Percentiles rank a stretch among this genome's conserved stretches.
These are phyloP conservation scores for Bombyx mori DNA, from an alignment of 1,140 invertebrate species.

Conservation along the genomic window DNA sequence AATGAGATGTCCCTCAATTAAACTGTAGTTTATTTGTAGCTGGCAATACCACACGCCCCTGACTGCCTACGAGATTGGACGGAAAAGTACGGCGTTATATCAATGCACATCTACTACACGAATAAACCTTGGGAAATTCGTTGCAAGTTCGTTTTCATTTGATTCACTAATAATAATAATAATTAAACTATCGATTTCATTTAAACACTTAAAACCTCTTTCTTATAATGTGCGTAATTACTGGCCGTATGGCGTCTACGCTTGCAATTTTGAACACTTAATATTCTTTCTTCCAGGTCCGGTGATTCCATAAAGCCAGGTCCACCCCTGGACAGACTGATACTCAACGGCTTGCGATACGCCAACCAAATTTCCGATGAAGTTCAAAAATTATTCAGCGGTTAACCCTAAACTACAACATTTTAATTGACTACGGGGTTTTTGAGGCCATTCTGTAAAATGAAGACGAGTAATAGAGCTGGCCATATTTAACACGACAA, in stretches of 20 bases:
- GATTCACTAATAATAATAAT: too few relatives aligned
- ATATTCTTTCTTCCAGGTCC: constrained; percentile 21
- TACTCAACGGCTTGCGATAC: constrained; percentile 53
- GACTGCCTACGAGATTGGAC: constrained; percentile 47
- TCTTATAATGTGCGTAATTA: too few relatives aligned
- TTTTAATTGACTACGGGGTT: too few relatives aligned
- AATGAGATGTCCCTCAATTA: too few relatives aligned
- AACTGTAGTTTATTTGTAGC: constrained; percentile 24
- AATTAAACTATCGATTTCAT: too few relatives aligned
- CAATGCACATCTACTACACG: constrained; percentile 64
- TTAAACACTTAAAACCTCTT: too few relatives aligned
- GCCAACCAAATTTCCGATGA: constrained; percentile 52
- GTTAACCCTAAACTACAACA: neutral
- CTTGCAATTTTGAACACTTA: too few relatives aligned
- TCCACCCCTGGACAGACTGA: constrained; percentile 42
- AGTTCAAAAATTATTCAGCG: constrained; percentile 16
- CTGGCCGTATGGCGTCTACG: too few relatives aligned
- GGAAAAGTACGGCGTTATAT: constrained; percentile 40
- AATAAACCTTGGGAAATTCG: constrained; percentile 58
- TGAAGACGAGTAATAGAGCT: too few relatives aligned
- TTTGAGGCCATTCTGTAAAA: too few relatives aligned
- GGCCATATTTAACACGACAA: too few relatives aligned
- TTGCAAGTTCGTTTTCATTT: constrained; percentile 1
- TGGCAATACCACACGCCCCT: constrained; percentile 51
- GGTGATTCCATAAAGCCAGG: constrained; percentile 54